Conservation (phyloP, 2,888 invertebrate genomes). For the Gerosis bhagava region DNA sequence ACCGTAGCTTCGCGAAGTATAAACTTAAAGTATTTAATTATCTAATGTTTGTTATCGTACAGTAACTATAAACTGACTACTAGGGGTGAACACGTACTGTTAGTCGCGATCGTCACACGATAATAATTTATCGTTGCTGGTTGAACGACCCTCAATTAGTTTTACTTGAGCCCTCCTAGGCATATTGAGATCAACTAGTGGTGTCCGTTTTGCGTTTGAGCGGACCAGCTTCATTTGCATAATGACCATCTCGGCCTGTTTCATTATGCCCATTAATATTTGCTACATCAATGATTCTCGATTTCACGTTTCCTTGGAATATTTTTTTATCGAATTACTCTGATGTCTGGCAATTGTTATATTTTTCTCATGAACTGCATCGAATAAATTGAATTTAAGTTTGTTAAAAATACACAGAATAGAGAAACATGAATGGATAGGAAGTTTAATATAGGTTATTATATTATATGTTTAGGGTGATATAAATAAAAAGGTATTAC, state of each 20-base stretch:
- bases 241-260: slow-evolving; percentile 52
- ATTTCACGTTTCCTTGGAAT: slow-evolving; percentile 27
- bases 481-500: no score
- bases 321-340: slow-evolving; percentile 21
- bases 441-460: no score
- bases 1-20: no score
- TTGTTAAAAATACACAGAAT: no score
- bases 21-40: no score
- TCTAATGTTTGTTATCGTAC: no score
- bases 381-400: no score
- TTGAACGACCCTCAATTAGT: slow-evolving; percentile 66
- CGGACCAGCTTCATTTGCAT: slow-evolving; percentile 60
- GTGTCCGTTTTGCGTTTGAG: slow-evolving; percentile 42
- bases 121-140: slow-evolving; percentile 53
- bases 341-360: slow-evolving; percentile 12
- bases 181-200: slow-evolving; percentile 63
- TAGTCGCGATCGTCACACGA: slow-evolving; percentile 28
- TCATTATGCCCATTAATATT: slow-evolving; percentile 60
- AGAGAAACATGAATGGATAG: no score
- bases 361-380: no score
- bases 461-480: no score
- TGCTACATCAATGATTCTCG: slow-evolving; percentile 36
- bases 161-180: slow-evolving; percentile 49
- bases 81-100: no score
- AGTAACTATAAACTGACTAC: no score